Conservation (phyloP, 1,140 invertebrate species). For the Brachionus asplanchnoidis region DNA sequence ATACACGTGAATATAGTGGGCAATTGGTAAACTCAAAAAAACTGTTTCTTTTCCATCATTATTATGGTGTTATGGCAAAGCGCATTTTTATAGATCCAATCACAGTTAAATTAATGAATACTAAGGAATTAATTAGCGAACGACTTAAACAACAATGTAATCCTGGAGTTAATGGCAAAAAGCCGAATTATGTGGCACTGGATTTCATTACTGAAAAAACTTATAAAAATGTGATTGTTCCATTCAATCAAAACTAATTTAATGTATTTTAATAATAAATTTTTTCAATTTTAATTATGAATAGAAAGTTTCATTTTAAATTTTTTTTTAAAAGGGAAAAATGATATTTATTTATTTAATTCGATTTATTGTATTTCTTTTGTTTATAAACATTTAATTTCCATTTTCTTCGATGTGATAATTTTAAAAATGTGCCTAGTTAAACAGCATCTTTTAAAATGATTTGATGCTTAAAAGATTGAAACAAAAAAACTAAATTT, state of each 20-base stretch:
- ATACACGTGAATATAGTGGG: neutral
- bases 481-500: too few relatives aligned
- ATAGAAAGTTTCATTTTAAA: too few relatives aligned
- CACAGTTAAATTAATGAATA: constrained; percentile 28
- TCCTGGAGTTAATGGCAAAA: neutral
- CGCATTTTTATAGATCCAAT: neutral
- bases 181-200: constrained; percentile 15
- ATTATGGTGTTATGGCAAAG: neutral
- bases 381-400: too few relatives aligned
- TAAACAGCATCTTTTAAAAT: too few relatives aligned
- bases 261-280: neutral
- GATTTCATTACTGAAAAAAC: constrained; percentile 14
- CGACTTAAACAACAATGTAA: neutral
- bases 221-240: neutral
- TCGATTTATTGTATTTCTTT: too few relatives aligned
- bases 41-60: constrained; percentile 32
- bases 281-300: too few relatives aligned
- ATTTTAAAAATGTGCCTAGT: too few relatives aligned
- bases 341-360: too few relatives aligned
- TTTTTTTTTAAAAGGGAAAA: too few relatives aligned
- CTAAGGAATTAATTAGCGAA: neutral
- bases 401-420: too few relatives aligned
- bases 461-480: too few relatives aligned
- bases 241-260: neutral
- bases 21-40: neutral